A percentile compares a stretch with the other conserved stretches of the same genome.
Evolutionary conservation across 2,113 vertebrate species (phyloP).

Genomic region (Dendrocopos noguchii): DNA sequence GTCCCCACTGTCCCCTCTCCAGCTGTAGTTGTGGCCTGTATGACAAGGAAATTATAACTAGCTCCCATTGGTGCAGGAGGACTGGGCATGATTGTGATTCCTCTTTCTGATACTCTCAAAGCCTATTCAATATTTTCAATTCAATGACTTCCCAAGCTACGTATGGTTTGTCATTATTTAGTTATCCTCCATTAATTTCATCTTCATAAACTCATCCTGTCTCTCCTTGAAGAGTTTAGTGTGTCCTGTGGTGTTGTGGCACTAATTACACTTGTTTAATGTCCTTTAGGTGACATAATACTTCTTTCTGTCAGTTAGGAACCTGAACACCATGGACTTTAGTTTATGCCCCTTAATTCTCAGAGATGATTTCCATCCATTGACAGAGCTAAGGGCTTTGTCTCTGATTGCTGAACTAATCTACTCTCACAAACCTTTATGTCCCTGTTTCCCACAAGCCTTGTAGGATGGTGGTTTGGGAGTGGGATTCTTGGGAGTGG

Average conservation of each 20-base stretch:
- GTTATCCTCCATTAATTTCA: neutral
- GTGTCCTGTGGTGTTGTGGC: neutral
- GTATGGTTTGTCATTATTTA: neutral
- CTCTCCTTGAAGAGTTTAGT: neutral
- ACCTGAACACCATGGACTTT: neutral
- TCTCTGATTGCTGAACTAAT: neutral
- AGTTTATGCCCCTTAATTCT: neutral
- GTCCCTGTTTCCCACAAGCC: rapidly evolving
- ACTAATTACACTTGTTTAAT: rapidly evolving
- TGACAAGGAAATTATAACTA: neutral
- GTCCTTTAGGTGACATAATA: neutral
- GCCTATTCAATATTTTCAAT: neutral
- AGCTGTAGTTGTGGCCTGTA: neutral
- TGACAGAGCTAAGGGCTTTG: neutral
- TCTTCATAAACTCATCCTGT: neutral
- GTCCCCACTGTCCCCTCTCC: neutral
- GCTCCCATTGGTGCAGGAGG: neutral
- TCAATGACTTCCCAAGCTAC: rapidly evolving
- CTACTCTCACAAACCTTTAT: neutral
- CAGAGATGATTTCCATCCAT: neutral
- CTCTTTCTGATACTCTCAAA: neutral
- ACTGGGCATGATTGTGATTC: neutral
- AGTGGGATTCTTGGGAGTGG: neutral
- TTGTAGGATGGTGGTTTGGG: neutral
- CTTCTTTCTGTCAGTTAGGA: neutral